Percentiles rank a stretch among this genome's conserved stretches.
These are phyloP conservation scores for Sebastes nivosus DNA, from an alignment of 2,797 vertebrate species.

Conservation along the genomic window DNA sequence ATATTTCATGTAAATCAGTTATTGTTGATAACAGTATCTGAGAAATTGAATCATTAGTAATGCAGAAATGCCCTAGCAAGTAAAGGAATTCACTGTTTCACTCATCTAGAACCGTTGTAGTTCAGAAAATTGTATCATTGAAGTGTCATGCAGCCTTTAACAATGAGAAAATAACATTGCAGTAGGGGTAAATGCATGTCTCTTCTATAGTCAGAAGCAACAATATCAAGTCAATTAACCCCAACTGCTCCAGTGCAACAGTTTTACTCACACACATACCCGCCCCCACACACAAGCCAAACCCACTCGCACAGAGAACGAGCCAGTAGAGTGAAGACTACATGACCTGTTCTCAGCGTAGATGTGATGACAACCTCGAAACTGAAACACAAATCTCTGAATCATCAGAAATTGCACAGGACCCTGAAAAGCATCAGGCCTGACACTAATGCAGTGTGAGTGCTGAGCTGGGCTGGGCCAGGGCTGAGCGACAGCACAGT, in stretches of 20 bases:
- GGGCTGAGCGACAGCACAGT: conserved; percentile 49
- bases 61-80: neutral
- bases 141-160: neutral
- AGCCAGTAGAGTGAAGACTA: conserved; percentile 26
- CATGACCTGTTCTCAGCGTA: conserved; percentile 46
- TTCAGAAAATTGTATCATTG: neutral
- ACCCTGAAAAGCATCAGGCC: conserved; percentile 65
- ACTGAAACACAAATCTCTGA: conserved; percentile 73
- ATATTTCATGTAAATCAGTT: neutral
- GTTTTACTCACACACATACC: conserved; percentile 27
- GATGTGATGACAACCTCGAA: conserved; percentile 72
- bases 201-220: neutral
- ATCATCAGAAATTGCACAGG: conserved; percentile 75
- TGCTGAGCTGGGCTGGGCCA: conserved; percentile 67
- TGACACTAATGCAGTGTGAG: conserved; percentile 79
- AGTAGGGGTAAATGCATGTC: neutral
- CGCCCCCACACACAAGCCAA: conserved; percentile 13
- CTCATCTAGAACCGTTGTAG: neutral
- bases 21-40: neutral
- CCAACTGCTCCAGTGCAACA: conserved; percentile 20
- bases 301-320: conserved; percentile 29
- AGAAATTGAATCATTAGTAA: neutral
- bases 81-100: neutral
- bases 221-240: conserved; percentile 42
- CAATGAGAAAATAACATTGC: neutral